Conservation (phyloP, 1,140 invertebrate genomes). For the Heliconius hermathena region DNA sequence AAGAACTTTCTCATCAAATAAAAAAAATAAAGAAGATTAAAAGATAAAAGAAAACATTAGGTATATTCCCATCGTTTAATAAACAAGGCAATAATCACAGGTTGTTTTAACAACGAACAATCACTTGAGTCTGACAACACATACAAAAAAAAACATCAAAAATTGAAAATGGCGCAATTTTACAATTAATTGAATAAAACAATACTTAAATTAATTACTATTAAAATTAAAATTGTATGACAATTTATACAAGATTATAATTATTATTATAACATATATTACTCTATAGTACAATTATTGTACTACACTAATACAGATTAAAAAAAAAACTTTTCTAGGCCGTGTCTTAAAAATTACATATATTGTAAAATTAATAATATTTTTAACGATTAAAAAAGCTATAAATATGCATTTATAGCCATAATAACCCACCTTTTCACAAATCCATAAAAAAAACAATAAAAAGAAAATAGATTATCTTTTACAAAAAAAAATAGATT, state of each 20-base stretch:
- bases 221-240: background rate
- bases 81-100: constrained; percentile 24
- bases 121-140: background rate
- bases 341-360: background rate
- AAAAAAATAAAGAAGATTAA: background rate
- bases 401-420: too few relatives aligned
- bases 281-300: background rate
- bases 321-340: background rate
- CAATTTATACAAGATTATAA: background rate
- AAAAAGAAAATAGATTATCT: too few relatives aligned
- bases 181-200: background rate
- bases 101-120: background rate
- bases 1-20: too few relatives aligned
- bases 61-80: constrained; percentile 14
- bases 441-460: too few relatives aligned
- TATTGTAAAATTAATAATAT: background rate
- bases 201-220: too few relatives aligned
- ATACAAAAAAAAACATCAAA: background rate
- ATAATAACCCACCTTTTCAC: too few relatives aligned
- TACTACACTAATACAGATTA: background rate
- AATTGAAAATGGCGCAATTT: background rate
- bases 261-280: background rate
- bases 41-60: background rate
- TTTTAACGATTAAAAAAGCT: too few relatives aligned
- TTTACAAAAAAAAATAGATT: background rate